phyloP scores from a whole-genome alignment of 2,113 vertebrate genomes.

The Verasper variegatus region DNA sequence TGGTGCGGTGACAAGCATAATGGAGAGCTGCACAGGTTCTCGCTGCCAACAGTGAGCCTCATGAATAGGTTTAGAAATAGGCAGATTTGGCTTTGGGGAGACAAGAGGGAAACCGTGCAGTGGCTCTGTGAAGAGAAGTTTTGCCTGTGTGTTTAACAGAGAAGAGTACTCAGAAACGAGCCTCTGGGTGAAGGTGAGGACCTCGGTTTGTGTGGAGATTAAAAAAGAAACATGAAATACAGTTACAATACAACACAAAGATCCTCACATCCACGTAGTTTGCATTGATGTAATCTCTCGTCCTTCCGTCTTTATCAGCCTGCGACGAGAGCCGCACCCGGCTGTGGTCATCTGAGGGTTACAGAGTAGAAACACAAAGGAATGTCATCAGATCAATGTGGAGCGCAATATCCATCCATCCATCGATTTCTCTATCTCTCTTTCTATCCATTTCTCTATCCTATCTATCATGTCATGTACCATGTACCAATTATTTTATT shows the following conservation, averaged over 20 bases:
- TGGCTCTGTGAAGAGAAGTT: constrained; percentile 2
- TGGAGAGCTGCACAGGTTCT: constrained; percentile 15
- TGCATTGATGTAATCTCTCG: constrained; percentile 96
- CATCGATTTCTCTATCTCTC: no score
- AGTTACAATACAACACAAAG: neutral
- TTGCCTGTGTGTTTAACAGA: neutral
- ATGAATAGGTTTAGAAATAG: constrained; percentile 35
- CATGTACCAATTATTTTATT: no score
- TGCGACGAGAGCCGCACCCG: constrained; percentile 89
- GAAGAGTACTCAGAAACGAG: neutral
- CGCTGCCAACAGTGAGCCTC: constrained; percentile 6
- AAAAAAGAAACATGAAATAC: neutral
- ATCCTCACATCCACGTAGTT: constrained; percentile 95
- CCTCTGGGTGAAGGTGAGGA: constrained; percentile 9
- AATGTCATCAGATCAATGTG: neutral
- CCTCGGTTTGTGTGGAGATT: neutral
- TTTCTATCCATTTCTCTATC: no score
- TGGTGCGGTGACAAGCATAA: constrained; percentile 22
- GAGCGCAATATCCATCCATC: neutral
- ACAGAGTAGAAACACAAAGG: constrained; percentile 29
- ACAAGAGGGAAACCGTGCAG: constrained; percentile 7
- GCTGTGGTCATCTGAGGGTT: constrained; percentile 91
- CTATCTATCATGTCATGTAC: no score
- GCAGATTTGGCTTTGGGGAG: constrained; percentile 1
- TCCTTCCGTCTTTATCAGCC: constrained; percentile 87